These are phyloP conservation scores for Dascyllus trimaculatus DNA, from an alignment of 2,113 vertebrate genomes.

Conservation along the genomic window DNA sequence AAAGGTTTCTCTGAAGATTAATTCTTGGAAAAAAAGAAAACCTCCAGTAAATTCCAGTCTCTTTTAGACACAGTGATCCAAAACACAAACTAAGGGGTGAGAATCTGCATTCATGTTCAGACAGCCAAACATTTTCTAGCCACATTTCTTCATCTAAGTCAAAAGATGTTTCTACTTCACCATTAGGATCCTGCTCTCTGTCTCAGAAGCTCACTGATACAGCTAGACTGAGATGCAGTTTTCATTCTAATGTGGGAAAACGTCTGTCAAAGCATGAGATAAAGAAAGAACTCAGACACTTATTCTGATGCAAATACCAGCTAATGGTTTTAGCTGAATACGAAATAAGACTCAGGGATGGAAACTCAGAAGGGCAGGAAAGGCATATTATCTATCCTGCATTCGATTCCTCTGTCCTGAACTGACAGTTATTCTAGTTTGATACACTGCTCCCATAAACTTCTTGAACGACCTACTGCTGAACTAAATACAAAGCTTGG, in stretches of 20 bases:
- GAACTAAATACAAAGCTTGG: background rate
- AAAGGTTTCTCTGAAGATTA: background rate
- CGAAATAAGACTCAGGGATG: slow-evolving; percentile 14
- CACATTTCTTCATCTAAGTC: background rate
- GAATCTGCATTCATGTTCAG: background rate
- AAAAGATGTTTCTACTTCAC: background rate
- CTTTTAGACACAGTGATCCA: background rate
- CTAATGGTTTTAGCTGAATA: slow-evolving; percentile 60
- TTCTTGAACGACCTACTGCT: background rate
- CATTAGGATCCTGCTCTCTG: background rate
- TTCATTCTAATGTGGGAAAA: slow-evolving; percentile 18
- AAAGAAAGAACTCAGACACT: slow-evolving; percentile 9
- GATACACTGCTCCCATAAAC: background rate
- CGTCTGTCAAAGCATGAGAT: slow-evolving; percentile 3
- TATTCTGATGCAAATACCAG: slow-evolving; percentile 66
- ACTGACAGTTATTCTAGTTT: background rate
- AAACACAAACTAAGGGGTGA: background rate
- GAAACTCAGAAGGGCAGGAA: background rate
- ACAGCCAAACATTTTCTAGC: background rate
- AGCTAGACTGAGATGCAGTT: background rate
- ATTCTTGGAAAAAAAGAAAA: background rate
- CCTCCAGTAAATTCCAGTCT: background rate
- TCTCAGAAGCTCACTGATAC: background rate
- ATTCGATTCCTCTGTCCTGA: background rate
- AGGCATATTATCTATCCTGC: background rate